Evolutionary conservation across 2,797 vertebrate species (phyloP).

Genomic region (Anguilla obscura): DNA sequence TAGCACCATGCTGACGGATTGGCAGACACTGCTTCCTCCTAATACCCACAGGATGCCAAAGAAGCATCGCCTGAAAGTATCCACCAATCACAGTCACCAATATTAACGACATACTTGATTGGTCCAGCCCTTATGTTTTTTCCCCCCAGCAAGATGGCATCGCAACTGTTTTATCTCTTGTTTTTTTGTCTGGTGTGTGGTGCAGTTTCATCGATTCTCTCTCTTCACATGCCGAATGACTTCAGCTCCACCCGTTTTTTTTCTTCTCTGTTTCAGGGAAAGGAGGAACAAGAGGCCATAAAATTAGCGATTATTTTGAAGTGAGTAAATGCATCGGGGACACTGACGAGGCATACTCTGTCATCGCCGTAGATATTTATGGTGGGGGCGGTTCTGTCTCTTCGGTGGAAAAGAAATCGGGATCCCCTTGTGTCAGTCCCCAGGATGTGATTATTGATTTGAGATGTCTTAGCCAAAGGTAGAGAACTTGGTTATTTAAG

Average conservation of each 20-base stretch:
- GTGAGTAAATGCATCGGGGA: constrained; percentile 68
- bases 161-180: not conserved
- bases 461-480: too few relatives aligned
- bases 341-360: not conserved
- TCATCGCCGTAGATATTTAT: not conserved
- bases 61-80: not conserved
- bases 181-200: not conserved
- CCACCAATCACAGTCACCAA: not conserved
- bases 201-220: not conserved
- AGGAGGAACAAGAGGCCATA: constrained; percentile 93
- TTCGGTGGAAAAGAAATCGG: too few relatives aligned
- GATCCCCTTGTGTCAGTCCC: too few relatives aligned
- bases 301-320: constrained; percentile 99
- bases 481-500: too few relatives aligned
- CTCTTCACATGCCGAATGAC: not conserved
- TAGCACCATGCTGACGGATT: not conserved
- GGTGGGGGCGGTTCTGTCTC: too few relatives aligned
- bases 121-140: not conserved
- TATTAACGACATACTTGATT: not conserved
- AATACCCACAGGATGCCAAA: not conserved
- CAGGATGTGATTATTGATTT: too few relatives aligned
- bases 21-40: not conserved
- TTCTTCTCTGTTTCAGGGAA: constrained; percentile 75
- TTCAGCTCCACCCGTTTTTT: not conserved
- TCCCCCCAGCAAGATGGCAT: not conserved